Conservation (phyloP, 1,140 invertebrate genomes). For the Radopholus similis region DNA sequence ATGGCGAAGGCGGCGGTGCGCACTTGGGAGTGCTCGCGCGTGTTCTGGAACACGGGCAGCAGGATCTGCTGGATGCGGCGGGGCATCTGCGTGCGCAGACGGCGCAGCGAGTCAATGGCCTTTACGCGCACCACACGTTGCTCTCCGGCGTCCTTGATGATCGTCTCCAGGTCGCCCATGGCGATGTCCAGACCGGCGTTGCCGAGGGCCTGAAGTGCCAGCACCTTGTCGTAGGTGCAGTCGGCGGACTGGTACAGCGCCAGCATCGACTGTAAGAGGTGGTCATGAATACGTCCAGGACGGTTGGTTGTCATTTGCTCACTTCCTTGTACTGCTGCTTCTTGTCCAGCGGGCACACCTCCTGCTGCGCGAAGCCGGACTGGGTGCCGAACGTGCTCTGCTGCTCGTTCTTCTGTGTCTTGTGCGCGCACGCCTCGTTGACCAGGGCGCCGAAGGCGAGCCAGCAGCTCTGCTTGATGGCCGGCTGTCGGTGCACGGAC, state of each 20-base stretch:
- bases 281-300: not conserved
- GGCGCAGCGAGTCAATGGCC: slow-evolving; percentile 38
- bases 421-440: slow-evolving; percentile 31
- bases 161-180: slow-evolving; percentile 29
- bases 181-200: slow-evolving; percentile 46
- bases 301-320: not conserved
- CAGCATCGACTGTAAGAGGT: slow-evolving; percentile 21
- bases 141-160: slow-evolving; percentile 26
- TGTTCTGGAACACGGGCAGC: slow-evolving; percentile 42
- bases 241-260: slow-evolving; percentile 31
- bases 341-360: slow-evolving; percentile 29
- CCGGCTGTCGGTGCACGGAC: slow-evolving; percentile 1
- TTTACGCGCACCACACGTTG: slow-evolving; percentile 27
- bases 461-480: slow-evolving; percentile 35
- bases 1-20: slow-evolving; percentile 45
- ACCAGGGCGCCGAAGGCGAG: slow-evolving; percentile 34
- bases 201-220: slow-evolving; percentile 39
- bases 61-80: slow-evolving; percentile 35
- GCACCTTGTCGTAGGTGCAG: slow-evolving; percentile 41
- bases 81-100: slow-evolving; percentile 26
- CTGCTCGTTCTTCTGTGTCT: slow-evolving; percentile 20
- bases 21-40: slow-evolving; percentile 36
- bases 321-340: slow-evolving; percentile 39
- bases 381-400: slow-evolving; percentile 1
- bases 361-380: slow-evolving; percentile 22